phyloP scores from a whole-genome alignment of 2,888 invertebrate species.

The Trilocha varians region DNA sequence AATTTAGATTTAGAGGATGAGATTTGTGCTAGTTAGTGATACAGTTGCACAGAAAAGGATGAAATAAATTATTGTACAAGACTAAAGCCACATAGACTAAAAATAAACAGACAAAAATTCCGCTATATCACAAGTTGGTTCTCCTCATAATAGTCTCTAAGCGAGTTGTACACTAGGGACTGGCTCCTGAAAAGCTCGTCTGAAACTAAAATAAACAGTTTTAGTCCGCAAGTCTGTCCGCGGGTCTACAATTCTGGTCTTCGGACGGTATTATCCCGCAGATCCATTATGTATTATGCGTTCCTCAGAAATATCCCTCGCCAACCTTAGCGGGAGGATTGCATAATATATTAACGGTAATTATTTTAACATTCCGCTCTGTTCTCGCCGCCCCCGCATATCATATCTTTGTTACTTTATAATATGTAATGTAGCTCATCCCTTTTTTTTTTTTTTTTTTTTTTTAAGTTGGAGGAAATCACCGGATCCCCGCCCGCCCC shows the following conservation, averaged over 20 bases:
- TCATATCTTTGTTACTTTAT: conserved; percentile 42
- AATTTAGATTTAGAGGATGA: too few relatives aligned
- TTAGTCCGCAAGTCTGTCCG: conserved; percentile 19
- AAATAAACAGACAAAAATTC: conserved; percentile 20
- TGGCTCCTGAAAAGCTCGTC: neutral
- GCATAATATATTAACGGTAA: conserved; percentile 60
- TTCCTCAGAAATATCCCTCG: conserved; percentile 41
- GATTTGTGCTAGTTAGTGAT: too few relatives aligned
- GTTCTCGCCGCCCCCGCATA: conserved; percentile 23
- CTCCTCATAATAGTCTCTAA: too few relatives aligned
- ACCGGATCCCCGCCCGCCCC: too few relatives aligned
- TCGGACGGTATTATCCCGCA: conserved; percentile 17
- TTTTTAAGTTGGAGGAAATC: too few relatives aligned
- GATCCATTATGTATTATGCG: conserved; percentile 30
- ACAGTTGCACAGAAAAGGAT: too few relatives aligned
- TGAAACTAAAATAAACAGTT: conserved; percentile 16
- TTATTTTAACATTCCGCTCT: conserved; percentile 49
- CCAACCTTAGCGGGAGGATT: conserved; percentile 40
- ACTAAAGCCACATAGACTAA: too few relatives aligned
- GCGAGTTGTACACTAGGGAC: too few relatives aligned
- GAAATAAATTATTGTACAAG: too few relatives aligned
- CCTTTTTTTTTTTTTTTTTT: too few relatives aligned
- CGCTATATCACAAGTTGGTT: too few relatives aligned
- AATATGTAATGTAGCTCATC: too few relatives aligned
- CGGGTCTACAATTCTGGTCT: conserved; percentile 17